These are phyloP conservation scores for Gymnopithys bicolor DNA, from an alignment of 2,797 vertebrate genomes.

Conservation along the genomic window DNA sequence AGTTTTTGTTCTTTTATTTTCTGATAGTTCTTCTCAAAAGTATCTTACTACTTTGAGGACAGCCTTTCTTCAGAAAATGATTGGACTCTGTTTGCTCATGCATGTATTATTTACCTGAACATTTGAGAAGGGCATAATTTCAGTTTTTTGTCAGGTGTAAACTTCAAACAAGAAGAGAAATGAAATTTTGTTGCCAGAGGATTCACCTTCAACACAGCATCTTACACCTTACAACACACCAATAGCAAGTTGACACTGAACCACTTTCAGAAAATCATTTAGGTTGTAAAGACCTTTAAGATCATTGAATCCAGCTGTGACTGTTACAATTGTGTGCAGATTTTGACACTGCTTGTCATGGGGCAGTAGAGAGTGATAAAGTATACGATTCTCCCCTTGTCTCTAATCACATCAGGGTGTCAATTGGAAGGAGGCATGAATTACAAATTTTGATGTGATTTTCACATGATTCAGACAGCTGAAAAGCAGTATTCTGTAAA, in stretches of 20 bases:
- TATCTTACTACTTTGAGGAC: background rate
- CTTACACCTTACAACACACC: background rate
- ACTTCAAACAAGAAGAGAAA: background rate
- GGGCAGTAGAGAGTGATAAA: background rate
- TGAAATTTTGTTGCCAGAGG: background rate
- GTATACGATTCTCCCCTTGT: background rate
- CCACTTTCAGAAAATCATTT: background rate
- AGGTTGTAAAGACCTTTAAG: background rate
- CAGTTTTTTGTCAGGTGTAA: background rate
- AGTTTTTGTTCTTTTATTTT: background rate
- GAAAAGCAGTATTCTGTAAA: background rate
- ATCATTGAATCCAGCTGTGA: background rate
- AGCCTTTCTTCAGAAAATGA: background rate
- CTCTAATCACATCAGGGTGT: background rate
- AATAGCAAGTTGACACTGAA: background rate
- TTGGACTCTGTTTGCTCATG: background rate
- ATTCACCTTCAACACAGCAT: background rate
- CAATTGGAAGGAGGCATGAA: background rate
- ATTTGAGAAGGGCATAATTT: background rate
- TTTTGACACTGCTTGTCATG: background rate
- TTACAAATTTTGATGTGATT: background rate
- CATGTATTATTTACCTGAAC: background rate
- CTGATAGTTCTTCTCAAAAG: background rate
- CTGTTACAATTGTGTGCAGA: background rate
- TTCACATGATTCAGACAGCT: background rate